phyloP scores from a whole-genome alignment of 2,888 invertebrate species.

The Mactromeris polynyma region DNA sequence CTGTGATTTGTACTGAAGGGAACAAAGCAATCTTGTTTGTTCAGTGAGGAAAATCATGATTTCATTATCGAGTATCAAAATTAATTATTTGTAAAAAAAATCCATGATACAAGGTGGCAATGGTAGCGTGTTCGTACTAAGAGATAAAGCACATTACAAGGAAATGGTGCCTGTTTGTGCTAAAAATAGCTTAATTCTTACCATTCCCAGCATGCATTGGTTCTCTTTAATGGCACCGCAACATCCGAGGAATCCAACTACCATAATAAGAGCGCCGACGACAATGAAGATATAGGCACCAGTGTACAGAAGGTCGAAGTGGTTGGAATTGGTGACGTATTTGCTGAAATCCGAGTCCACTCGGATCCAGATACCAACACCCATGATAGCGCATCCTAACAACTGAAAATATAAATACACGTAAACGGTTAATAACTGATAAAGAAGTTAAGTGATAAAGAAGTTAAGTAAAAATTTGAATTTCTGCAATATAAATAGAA shows the following conservation, averaged over 20 bases:
- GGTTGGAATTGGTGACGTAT: conserved; percentile 91
- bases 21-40: too few relatives aligned
- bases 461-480: too few relatives aligned
- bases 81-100: too few relatives aligned
- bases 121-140: too few relatives aligned
- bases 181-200: conserved; percentile 87
- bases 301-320: conserved; percentile 90
- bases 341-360: conserved; percentile 91
- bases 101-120: too few relatives aligned
- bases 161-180: neutral
- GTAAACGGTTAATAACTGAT: neutral
- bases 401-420: conserved; percentile 89
- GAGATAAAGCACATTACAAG: neutral
- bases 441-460: too few relatives aligned
- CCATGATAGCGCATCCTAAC: conserved; percentile 91
- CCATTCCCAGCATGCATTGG: conserved; percentile 92
- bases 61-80: too few relatives aligned
- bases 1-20: too few relatives aligned
- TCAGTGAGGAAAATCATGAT: too few relatives aligned
- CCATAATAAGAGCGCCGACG: conserved; percentile 91
- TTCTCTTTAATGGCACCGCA: conserved; percentile 94
- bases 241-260: conserved; percentile 94
- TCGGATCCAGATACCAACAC: conserved; percentile 92
- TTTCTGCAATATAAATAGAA: too few relatives aligned
- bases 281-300: conserved; percentile 92